Evolutionary conservation across 53 echinoderm and acorn worm species (phyloP).

Genomic region (Zoroaster sp.): DNA sequence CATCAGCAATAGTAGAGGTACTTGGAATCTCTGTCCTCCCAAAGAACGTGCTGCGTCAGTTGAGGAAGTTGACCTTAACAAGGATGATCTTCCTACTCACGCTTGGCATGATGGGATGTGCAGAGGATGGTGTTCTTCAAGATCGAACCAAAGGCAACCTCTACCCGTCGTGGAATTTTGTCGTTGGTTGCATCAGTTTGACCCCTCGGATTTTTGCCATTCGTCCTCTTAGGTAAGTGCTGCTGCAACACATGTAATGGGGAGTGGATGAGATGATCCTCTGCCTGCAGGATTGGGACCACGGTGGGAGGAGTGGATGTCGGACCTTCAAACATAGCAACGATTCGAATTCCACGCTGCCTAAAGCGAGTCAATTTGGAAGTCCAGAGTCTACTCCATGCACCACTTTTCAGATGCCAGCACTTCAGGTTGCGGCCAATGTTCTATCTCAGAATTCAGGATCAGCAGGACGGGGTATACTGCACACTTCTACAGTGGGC

Average conservation of each 20-base stretch:
- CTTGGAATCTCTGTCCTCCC: not conserved
- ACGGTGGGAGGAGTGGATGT: constrained; percentile 24
- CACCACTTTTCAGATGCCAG: no score
- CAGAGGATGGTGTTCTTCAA: constrained; percentile 28
- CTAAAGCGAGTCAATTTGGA: no score
- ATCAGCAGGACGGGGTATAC: constrained; percentile 40
- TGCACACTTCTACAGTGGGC: constrained; percentile 37
- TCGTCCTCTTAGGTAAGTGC: no score
- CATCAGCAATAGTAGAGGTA: constrained; percentile 4
- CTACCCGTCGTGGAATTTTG: constrained; percentile 47
- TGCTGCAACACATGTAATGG: no score
- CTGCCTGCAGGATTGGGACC: constrained; percentile 42
- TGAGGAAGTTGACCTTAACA: no score
- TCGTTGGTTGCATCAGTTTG: constrained; percentile 44
- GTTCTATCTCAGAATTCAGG: constrained; percentile 34
- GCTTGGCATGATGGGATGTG: no score
- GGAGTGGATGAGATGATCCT: no score
- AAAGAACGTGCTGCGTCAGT: no score
- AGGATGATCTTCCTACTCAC: no score
- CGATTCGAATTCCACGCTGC: no score
- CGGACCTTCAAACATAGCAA: no score
- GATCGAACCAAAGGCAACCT: not conserved
- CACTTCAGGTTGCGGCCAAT: constrained; percentile 22
- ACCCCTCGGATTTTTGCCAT: not conserved
- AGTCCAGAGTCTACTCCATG: no score